A percentile compares a stretch with the other conserved stretches of the same genome.
These are phyloP conservation scores for Porites cylindrica DNA, from an alignment of 92 coral and sea anemone species.

Conservation along the genomic window DNA sequence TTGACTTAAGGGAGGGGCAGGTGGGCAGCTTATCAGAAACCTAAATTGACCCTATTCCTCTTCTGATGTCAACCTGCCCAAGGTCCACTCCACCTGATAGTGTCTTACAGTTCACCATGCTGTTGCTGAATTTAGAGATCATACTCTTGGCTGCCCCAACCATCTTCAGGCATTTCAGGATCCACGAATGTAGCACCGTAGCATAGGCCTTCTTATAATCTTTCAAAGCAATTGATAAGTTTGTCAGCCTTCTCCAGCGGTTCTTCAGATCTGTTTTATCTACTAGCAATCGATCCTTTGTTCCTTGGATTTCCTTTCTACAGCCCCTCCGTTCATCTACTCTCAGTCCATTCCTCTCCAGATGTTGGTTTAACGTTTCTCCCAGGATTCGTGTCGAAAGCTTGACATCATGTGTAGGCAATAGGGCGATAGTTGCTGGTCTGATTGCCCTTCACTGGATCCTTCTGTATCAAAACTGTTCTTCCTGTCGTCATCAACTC, in stretches of 20 bases:
- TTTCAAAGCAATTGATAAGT: conserved; percentile 38
- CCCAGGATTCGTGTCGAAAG: conserved; percentile 8
- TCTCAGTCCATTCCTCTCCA: not conserved
- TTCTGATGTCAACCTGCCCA: too few relatives aligned
- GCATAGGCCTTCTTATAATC: conserved; percentile 49
- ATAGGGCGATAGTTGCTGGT: conserved; percentile 12
- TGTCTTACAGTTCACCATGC: conserved; percentile 41
- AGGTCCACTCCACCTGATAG: not conserved
- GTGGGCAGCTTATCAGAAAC: too few relatives aligned
- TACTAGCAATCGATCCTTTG: conserved; percentile 33
- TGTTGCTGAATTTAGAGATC: conserved; percentile 14
- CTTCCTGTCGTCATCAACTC: too few relatives aligned
- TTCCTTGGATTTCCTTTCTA: conserved; percentile 18
- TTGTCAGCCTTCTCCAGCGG: conserved; percentile 1
- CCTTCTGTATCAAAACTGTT: too few relatives aligned
- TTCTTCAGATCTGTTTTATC: conserved; percentile 36
- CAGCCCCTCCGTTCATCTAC: conserved; percentile 25
- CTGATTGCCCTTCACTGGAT: not conserved
- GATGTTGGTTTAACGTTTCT: conserved; percentile 17
- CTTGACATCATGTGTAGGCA: conserved; percentile 34
- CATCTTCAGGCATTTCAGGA: conserved; percentile 25
- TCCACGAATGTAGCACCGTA: conserved; percentile 45
- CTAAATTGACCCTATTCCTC: too few relatives aligned
- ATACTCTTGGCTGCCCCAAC: conserved; percentile 27
- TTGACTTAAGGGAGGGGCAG: too few relatives aligned